Conservation (phyloP, 2,113 vertebrate genomes). For the Lutjanus erythropterus region DNA sequence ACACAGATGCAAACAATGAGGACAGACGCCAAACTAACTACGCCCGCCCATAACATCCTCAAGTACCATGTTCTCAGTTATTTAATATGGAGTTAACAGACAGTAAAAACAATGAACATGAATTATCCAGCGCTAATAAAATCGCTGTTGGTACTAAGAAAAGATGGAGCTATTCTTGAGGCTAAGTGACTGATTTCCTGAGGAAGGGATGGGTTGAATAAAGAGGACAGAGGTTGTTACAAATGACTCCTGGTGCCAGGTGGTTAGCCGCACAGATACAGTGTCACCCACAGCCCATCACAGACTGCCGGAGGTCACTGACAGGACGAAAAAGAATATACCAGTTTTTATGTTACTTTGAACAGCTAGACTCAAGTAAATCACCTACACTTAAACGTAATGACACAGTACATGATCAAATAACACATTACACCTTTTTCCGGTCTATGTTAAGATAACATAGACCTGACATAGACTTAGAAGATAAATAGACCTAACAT, state of each 20-base stretch:
- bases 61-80: slow-evolving; percentile 24
- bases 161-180: slow-evolving; percentile 39
- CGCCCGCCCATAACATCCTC: slow-evolving; percentile 14
- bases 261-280: slow-evolving; percentile 32
- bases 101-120: slow-evolving; percentile 50
- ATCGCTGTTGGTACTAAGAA: slow-evolving; percentile 9
- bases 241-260: slow-evolving; percentile 62
- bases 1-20: slow-evolving; percentile 48
- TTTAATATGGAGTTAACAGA: slow-evolving; percentile 44
- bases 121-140: slow-evolving; percentile 45
- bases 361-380: not conserved
- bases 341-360: not conserved
- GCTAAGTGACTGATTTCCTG: slow-evolving; percentile 57
- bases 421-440: no score
- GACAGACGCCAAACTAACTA: slow-evolving; percentile 36
- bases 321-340: slow-evolving; percentile 6
- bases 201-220: slow-evolving; percentile 55
- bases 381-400: not conserved
- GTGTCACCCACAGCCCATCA: slow-evolving; percentile 20
- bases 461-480: no score
- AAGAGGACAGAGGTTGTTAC: slow-evolving; percentile 24
- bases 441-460: no score
- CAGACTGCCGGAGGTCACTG: not conserved
- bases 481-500: no score
- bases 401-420: no score